phyloP scores from a whole-genome alignment of 2,888 invertebrate genomes.

The Girardia tigrina region DNA sequence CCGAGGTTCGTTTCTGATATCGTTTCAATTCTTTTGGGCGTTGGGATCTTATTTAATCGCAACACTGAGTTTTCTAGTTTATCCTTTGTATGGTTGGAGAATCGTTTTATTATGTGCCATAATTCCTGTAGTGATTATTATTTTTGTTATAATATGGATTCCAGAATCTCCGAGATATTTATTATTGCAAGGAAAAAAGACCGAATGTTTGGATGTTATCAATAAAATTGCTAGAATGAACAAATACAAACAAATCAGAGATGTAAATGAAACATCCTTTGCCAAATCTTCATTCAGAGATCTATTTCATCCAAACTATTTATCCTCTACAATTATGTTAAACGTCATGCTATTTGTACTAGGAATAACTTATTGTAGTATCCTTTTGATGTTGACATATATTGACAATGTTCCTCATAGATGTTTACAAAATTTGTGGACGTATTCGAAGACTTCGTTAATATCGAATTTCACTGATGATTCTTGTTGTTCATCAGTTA shows the following conservation, averaged over 20 bases:
- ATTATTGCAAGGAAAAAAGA: not conserved
- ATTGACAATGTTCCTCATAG: not conserved
- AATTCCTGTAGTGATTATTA: not conserved
- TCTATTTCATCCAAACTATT: not conserved
- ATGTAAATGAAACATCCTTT: not conserved
- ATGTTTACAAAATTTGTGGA: not conserved
- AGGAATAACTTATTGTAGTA: not conserved
- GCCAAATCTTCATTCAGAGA: not conserved
- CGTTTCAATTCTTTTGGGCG: not conserved
- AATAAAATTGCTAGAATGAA: constrained; percentile 1
- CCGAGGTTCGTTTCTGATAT: not conserved
- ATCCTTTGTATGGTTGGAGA: constrained; percentile 11
- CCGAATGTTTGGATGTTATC: not conserved
- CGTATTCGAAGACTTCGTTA: not conserved
- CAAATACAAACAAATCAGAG: not conserved
- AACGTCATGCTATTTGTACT: not conserved
- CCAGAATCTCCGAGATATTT: constrained; percentile 24
- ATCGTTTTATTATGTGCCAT: not conserved
- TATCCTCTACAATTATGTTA: not conserved
- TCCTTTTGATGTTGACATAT: not conserved
- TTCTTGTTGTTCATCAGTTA: not conserved
- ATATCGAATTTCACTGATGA: not conserved
- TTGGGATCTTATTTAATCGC: not conserved
- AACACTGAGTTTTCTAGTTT: not conserved
- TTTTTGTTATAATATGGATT: not conserved